Evolutionary conservation across 2,888 invertebrate species (phyloP), one percentile per base, ranked within the genome.

Genomic region (Dolomedes plantarius): DNA sequence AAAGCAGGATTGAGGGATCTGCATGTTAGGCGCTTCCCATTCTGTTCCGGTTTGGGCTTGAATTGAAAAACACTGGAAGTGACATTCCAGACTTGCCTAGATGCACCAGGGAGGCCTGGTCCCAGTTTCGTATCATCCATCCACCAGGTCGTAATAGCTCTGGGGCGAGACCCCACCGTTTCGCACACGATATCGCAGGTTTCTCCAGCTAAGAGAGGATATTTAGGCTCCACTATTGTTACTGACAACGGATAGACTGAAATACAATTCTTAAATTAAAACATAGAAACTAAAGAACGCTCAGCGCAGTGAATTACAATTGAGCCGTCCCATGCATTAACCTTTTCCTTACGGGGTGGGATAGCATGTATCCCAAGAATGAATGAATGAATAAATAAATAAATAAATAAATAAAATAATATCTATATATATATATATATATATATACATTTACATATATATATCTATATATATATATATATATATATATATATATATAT

Each of bases 1-100:
- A 90, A 80, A 0, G 88, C 85, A 16, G 89, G 88, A 75, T 90
- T 89, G 19, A 89, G 89, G n/a, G 89, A 89, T 74, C 89, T 87
- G 71, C 90, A 90, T 27, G 88, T 88, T 71, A 90, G 80, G 23
- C 77, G 71, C 83, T 88, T 89, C 19, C 89, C 89, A 62, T 89
- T 87, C 83, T 90, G 89, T 64, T 89, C 89, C 29, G 88, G 86
- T 36, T 86, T 78, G 13, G 89, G 89, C 28, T 78, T 83, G 64
- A 89, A 88, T 19, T 64, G 71, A 27, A 89, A 80, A n/a, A 85
- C 75, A 62, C 87, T 89, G 19, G 85, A 68, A n/a, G 89, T 89
- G 32, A 86, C 36, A 72, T 89, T 89, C 1, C 32, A 6, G n/a
- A 27, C 31, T n/a, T 31, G 46, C 68, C 28, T 80, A 0, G 41